Conservation (phyloP, 2,113 vertebrate species). For the Arizona elegans region DNA sequence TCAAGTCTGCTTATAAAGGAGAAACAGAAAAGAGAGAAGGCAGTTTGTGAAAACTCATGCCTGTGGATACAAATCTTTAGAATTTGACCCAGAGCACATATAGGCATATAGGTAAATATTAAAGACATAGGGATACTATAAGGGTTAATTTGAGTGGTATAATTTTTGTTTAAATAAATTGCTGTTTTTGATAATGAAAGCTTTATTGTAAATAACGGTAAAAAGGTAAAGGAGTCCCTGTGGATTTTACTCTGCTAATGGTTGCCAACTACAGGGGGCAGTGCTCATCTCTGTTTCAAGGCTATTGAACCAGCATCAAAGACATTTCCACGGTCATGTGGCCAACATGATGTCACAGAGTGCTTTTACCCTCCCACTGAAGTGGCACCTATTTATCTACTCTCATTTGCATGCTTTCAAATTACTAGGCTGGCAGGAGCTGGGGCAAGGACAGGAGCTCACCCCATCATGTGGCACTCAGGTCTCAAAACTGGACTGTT, state of each 20-base stretch:
- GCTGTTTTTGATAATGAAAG: background rate
- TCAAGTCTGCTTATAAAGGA: background rate
- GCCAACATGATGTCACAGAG: no score
- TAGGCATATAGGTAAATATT: background rate
- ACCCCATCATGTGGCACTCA: background rate
- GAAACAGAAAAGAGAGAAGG: background rate
- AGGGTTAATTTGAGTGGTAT: background rate
- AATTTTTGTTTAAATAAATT: background rate
- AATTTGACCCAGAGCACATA: background rate
- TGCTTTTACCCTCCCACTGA: no score
- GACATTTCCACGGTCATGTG: background rate
- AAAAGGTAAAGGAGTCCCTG: background rate
- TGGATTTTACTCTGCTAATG: background rate
- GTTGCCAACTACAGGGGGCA: background rate
- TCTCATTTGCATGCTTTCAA: background rate
- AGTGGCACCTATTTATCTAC: no score
- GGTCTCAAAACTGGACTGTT: background rate
- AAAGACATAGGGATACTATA: background rate
- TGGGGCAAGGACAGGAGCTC: background rate
- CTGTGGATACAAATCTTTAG: background rate
- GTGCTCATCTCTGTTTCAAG: background rate
- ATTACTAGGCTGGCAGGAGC: background rate
- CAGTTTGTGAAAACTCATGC: background rate
- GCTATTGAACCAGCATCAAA: background rate
- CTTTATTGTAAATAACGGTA: background rate